Percentiles rank a stretch among this genome's conserved stretches.
Conservation (phyloP, 2,113 vertebrate species). For the Tyrannus savana region DNA sequence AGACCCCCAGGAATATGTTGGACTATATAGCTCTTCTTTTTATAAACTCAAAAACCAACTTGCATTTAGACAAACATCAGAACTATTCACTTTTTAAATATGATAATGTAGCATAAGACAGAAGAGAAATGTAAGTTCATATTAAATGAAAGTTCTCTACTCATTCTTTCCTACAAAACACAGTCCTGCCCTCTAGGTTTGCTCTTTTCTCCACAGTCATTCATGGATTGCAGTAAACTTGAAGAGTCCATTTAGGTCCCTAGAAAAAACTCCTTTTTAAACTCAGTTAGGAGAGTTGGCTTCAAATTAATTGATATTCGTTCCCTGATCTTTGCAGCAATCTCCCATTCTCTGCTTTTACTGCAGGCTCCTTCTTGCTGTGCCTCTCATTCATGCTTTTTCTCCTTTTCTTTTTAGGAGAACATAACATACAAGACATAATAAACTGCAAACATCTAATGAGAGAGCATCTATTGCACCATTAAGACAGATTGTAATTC, state of each 20-base stretch:
- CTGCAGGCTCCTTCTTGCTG: not conserved
- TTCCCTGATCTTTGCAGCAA: not conserved
- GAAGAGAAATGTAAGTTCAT: not conserved
- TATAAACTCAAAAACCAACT: not conserved
- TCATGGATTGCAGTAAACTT: not conserved
- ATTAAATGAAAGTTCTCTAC: not conserved
- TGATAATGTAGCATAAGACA: not conserved
- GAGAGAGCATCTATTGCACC: not conserved
- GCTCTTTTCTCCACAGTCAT: not conserved
- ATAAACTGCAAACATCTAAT: not conserved
- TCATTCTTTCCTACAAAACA: not conserved
- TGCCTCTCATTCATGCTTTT: not conserved
- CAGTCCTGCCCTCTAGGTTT: not conserved
- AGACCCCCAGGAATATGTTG: not conserved
- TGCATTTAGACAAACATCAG: not conserved
- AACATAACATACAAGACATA: not conserved
- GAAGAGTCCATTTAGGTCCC: not conserved
- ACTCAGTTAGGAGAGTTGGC: not conserved
- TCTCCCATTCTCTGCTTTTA: not conserved
- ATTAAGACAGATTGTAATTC: not conserved
- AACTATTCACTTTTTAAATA: not conserved
- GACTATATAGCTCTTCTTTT: not conserved
- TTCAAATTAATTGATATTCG: accelerated
- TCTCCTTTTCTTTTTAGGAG: not conserved
- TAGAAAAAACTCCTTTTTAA: not conserved